These are phyloP conservation scores for Python bivittatus DNA, from an alignment of 2,113 vertebrate genomes.

Conservation along the genomic window DNA sequence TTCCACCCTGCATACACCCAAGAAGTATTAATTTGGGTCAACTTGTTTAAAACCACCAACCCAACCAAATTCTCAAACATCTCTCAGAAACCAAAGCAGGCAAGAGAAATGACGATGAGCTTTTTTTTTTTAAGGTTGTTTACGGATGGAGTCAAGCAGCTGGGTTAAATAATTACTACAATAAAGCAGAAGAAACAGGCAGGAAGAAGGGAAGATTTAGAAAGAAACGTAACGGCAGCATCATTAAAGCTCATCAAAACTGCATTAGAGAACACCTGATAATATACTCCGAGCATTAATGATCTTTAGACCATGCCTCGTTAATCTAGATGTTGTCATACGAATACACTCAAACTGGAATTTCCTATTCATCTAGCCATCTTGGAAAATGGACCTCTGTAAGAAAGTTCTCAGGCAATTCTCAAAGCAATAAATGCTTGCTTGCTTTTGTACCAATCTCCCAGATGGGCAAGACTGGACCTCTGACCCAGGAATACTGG, in stretches of 20 bases:
- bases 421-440: conserved; percentile 3
- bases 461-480: background rate
- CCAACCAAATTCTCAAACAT: background rate
- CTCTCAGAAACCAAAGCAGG: conserved; percentile 54
- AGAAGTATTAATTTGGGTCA: background rate
- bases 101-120: conserved; percentile 10
- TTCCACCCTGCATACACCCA: background rate
- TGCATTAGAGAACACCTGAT: conserved; percentile 74
- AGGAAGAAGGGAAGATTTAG: background rate
- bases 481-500: background rate
- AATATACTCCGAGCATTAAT: conserved; percentile 70
- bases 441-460: background rate
- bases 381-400: conserved; percentile 19
- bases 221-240: conserved; percentile 62
- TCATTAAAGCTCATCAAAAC: conserved; percentile 75
- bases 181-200: conserved; percentile 48
- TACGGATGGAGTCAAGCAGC: conserved; percentile 70
- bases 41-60: background rate
- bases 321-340: conserved; percentile 65
- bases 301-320: conserved; percentile 63
- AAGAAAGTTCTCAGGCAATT: background rate
- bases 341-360: conserved; percentile 49
- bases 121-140: conserved; percentile 70
- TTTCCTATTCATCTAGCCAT: conserved; percentile 30
- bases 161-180: conserved; percentile 76